Evolutionary conservation across 1,140 invertebrate species (phyloP).

Genomic region (Zaprionus inermis): DNA sequence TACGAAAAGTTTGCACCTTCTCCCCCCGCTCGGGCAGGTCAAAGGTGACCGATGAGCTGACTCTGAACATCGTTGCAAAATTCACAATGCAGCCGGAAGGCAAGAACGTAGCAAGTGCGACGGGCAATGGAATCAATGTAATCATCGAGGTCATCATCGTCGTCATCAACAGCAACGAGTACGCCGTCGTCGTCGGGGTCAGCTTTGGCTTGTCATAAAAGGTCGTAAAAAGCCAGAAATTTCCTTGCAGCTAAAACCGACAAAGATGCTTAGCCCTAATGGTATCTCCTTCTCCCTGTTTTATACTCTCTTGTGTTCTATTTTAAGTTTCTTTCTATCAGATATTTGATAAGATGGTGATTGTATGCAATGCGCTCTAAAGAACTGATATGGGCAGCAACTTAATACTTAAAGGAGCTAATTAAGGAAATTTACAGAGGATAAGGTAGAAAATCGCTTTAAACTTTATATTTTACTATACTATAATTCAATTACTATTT

Average conservation of each 20-base stretch:
- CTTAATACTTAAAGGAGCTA: not conserved
- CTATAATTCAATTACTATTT: too few relatives aligned
- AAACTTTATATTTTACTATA: too few relatives aligned
- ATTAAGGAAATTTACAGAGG: too few relatives aligned
- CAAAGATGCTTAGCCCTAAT: constrained; percentile 1
- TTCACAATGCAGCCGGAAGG: constrained; percentile 19
- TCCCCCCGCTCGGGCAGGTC: constrained; percentile 16
- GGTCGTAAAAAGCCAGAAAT: not conserved
- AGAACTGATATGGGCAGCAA: too few relatives aligned
- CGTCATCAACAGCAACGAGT: not conserved
- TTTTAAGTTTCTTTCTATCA: not conserved
- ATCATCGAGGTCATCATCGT: constrained; percentile 20
- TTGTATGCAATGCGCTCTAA: not conserved
- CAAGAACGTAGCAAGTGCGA: not conserved
- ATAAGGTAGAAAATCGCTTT: too few relatives aligned
- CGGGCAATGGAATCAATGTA: not conserved
- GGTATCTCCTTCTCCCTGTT: not conserved
- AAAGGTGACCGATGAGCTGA: constrained; percentile 25
- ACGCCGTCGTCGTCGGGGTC: not conserved
- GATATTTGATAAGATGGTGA: constrained; percentile 12
- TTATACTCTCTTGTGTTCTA: not conserved
- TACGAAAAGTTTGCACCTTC: constrained; percentile 24
- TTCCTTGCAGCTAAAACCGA: not conserved
- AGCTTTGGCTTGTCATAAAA: constrained; percentile 9
- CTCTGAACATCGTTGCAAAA: constrained; percentile 4